Evolutionary conservation across 2,888 invertebrate species (phyloP), one percentile per base, ranked within the genome.

Genomic region (Spodoptera exigua): DNA sequence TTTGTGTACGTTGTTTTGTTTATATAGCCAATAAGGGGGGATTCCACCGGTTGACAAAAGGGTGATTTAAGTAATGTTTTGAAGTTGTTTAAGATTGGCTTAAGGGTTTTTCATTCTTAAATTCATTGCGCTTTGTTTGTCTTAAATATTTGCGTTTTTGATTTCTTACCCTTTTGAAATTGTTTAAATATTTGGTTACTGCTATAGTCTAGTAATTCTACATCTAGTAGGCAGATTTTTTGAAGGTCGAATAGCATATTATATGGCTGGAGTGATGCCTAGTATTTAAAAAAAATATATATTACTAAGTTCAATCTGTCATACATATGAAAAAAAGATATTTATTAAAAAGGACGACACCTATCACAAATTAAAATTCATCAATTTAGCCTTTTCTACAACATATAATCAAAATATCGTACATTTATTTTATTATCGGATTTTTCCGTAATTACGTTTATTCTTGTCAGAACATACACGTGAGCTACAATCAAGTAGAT

Each of bases 21-120:
- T 89, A 83, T 88, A 83, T 84, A 80, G 72, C 81, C 86, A 89
- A 88, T 87, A 87, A 89, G 84, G 79, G 82, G 83, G 82, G 88
- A 87, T 87, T 88, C 83, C 74, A 78, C 73, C 85, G 83, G 86
- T 85, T 84, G 80, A 57, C 66, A 66, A 70, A 70, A 58, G 70
- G 65, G 56, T 66, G 70, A 55, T 61, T 57, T 57, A 54, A 63
- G 53, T 54, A 32, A 43, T 59, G 55, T 70, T n/a, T 67, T 67
- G 61, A 61, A 70, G 57, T 61, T 63, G 51, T 64, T 63, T 59
- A 63, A 61, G 60, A 60, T 48, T 64, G 51, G 16, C 49, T 53
- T 58, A 64, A 27, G 13, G 55, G 70, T 59, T 60, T 56, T 55
- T 44, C 55, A 41, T 59, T 59, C 17, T 34, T 40, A 48, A 61